A percentile compares a stretch with the other conserved stretches of the same genome.
Conservation (phyloP, 2,797 vertebrate species). For the Cossypha dichroa region DNA sequence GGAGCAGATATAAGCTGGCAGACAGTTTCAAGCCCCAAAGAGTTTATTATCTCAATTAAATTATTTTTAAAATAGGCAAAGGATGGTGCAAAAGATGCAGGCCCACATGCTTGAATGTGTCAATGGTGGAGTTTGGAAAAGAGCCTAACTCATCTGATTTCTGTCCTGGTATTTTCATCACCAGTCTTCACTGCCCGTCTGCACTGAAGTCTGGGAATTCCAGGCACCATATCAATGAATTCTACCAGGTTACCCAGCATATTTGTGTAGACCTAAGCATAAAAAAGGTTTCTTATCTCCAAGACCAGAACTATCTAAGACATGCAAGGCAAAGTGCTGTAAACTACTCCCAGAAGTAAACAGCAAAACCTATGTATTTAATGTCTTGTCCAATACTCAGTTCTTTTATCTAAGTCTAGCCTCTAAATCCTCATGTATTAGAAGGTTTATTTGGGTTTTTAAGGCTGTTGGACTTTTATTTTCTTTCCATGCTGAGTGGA, state of each 20-base stretch:
- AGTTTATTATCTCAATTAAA: background rate
- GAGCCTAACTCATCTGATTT: background rate
- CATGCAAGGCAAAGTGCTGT: background rate
- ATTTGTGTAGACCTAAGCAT: background rate
- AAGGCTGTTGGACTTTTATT: background rate
- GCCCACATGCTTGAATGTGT: background rate
- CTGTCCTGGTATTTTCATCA: background rate
- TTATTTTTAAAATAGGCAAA: background rate
- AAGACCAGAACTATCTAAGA: background rate
- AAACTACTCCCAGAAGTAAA: background rate
- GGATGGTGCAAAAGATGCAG: background rate
- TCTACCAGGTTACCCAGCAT: background rate
- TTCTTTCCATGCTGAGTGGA: background rate
- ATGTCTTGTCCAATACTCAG: background rate
- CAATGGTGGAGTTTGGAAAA: background rate
- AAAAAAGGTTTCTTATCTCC: background rate
- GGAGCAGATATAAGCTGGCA: background rate
- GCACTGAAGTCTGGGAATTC: background rate
- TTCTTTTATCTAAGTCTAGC: background rate
- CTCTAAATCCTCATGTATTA: background rate
- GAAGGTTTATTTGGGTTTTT: background rate
- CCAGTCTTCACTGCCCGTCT: background rate
- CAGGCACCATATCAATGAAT: background rate
- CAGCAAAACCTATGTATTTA: background rate
- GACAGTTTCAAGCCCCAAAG: background rate